phyloP scores from a whole-genome alignment of 1,140 invertebrate species.

The Leptopilina boulardi region DNA sequence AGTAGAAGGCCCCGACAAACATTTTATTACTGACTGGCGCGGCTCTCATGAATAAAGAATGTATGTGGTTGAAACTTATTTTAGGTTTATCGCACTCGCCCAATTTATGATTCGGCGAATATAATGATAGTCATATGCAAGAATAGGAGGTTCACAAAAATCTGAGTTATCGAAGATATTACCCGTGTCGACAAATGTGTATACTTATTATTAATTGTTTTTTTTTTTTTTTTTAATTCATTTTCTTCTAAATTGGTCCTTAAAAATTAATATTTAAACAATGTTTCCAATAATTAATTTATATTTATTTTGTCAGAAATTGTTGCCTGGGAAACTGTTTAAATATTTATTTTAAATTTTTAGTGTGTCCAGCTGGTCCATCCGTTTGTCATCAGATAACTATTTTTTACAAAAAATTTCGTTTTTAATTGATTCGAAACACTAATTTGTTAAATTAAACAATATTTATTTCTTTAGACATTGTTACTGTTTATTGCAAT shows the following conservation, averaged over 20 bases:
- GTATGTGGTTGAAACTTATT: slow-evolving; percentile 3
- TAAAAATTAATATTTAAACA: too few species aligned
- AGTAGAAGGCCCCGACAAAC: neutral
- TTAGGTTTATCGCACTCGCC: slow-evolving; percentile 20
- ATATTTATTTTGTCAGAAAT: too few species aligned
- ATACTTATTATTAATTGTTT: neutral
- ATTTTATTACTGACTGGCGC: slow-evolving; percentile 6
- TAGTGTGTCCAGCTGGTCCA: too few species aligned
- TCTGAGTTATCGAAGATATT: slow-evolving; percentile 15
- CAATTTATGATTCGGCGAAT: slow-evolving; percentile 12
- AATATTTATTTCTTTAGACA: too few species aligned
- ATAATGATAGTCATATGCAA: slow-evolving; percentile 14
- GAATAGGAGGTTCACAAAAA: slow-evolving; percentile 1
- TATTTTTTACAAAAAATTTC: too few species aligned
- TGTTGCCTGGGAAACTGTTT: too few species aligned
- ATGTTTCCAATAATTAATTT: too few species aligned
- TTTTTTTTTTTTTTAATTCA: neutral
- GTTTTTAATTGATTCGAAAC: too few species aligned
- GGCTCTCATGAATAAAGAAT: slow-evolving; percentile 23
- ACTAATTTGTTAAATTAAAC: too few species aligned
- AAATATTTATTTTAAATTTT: too few species aligned
- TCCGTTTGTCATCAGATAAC: too few species aligned
- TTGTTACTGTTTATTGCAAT: too few species aligned
- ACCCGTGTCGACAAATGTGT: neutral
- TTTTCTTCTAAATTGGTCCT: neutral